Evolutionary conservation across 2,888 invertebrate species (phyloP), one percentile per base, ranked within the genome.

Genomic region (Erebia palarica): DNA sequence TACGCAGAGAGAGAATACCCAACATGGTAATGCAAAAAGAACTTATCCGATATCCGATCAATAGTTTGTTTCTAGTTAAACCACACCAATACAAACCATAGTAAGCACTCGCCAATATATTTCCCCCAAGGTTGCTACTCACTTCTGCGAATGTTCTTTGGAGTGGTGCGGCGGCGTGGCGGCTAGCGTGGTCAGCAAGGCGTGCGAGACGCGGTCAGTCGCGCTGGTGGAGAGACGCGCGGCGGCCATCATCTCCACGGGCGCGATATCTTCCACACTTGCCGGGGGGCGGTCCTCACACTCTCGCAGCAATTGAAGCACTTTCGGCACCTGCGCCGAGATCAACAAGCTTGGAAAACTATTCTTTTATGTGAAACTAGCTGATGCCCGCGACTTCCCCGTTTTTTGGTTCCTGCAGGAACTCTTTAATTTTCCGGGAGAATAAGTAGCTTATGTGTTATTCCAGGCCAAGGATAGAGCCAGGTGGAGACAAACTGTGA

Each of bases 151-250:
- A 63, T 84, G 80, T 1, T 90, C 89, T 83, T 89, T 90, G 75
- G 85, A 84, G 18, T 78, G 75, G 63, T 81, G 80, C 10, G 79
- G 81, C n/a, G 74, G 83, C 72, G 75, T 83, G 4, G 96, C 95
- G 0, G 96, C 95, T 0, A 98, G 88, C 14, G 97, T 96, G 1
- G 97, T 97, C 72, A 99, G 91, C 78, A 98, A 88, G 70, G 96
- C 94, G 85, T 98, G 97, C 63, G 97, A 96, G 80, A 97, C 95
- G 75, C 95, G 94, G 89, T 98, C 98, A 68, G 97, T 93, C 65
- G 94, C 93, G 85, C 95, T 94, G 68, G 94, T 93, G 80, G 93
- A 91, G 76, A 85, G 88, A 36, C 92, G 94, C 80, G 90, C 82
- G 44, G 79, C 83, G n/a, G 73, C 73, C 72, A 84, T 65, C 80